Conservation (phyloP, 1,140 invertebrate species). For the Hylyphantes graminicola region DNA sequence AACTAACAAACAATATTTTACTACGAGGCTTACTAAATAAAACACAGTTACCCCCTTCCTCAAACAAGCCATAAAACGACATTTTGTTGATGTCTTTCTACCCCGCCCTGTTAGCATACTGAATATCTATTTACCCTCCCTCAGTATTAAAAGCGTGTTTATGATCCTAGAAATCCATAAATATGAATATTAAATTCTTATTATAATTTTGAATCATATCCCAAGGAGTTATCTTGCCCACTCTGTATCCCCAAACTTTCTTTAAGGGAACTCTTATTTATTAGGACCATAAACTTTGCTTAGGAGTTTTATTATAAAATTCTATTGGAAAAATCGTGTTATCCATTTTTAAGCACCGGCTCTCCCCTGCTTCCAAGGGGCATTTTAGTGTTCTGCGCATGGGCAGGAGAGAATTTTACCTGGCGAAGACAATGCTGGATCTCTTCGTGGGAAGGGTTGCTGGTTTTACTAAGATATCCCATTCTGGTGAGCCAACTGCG, state of each 20-base stretch:
- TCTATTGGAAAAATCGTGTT: slow-evolving; percentile 60
- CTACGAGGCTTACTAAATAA: slow-evolving; percentile 19
- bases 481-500: slow-evolving; percentile 22
- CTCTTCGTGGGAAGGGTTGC: slow-evolving; percentile 49
- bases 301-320: slow-evolving; percentile 61
- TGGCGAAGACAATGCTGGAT: slow-evolving; percentile 42
- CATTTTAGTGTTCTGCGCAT: slow-evolving; percentile 52
- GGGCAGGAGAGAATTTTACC: slow-evolving; percentile 39
- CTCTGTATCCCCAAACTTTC: slow-evolving; percentile 36
- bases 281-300: slow-evolving; percentile 59
- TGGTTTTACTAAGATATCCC: neutral
- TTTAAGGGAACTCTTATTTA: slow-evolving; percentile 57
- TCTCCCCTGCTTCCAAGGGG: neutral
- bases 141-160: slow-evolving; percentile 59
- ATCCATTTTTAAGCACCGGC: slow-evolving; percentile 57
- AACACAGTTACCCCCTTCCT: slow-evolving; percentile 30
- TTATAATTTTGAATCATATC: slow-evolving; percentile 59
- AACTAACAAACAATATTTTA: slow-evolving; percentile 8
- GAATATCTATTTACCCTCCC: slow-evolving; percentile 57
- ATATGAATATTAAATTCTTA: slow-evolving; percentile 60
- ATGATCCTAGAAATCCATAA: slow-evolving; percentile 57
- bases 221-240: slow-evolving; percentile 53
- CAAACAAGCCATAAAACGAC: slow-evolving; percentile 48
- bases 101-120: slow-evolving; percentile 22
- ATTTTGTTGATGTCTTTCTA: slow-evolving; percentile 55